Percentiles rank a stretch among this genome's conserved stretches.
Evolutionary conservation across 2,797 vertebrate genomes (phyloP).

Genomic region (Poeciliopsis presidionis): DNA sequence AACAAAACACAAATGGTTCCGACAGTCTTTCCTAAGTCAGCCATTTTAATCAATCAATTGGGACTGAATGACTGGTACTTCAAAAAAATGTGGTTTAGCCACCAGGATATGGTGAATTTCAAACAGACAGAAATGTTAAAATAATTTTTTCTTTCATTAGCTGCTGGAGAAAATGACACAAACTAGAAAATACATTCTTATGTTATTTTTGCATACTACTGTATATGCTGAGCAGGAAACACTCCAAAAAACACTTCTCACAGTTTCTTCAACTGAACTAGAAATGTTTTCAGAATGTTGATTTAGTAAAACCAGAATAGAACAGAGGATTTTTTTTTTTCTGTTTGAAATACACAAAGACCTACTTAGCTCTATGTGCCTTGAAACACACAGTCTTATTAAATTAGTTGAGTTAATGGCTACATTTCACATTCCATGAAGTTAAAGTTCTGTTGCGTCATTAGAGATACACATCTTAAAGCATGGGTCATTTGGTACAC

Average conservation of each 20-base stretch:
- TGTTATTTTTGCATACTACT: background rate
- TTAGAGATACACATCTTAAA: slow-evolving; percentile 25
- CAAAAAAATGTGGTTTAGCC: background rate
- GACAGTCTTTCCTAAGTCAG: background rate
- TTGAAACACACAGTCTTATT: background rate
- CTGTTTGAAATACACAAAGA: background rate
- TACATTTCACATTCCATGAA: background rate
- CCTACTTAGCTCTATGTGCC: background rate
- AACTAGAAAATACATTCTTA: background rate
- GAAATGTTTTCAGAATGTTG: background rate
- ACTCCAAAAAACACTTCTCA: background rate
- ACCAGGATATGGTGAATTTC: background rate
- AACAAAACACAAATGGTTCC: background rate
- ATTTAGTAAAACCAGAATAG: background rate
- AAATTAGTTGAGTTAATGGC: slow-evolving; percentile 2
- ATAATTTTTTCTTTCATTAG: background rate
- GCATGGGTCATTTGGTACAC: slow-evolving; percentile 5
- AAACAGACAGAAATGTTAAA: background rate
- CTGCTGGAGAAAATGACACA: background rate
- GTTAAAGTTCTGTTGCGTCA: slow-evolving; percentile 20
- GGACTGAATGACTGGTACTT: background rate
- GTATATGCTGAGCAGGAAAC: background rate
- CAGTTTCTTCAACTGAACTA: background rate
- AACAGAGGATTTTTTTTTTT: background rate
- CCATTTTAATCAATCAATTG: background rate